Base-by-base conservation (phyloP, 2,888 invertebrate species). In the Trachelus stipa region DNA sequence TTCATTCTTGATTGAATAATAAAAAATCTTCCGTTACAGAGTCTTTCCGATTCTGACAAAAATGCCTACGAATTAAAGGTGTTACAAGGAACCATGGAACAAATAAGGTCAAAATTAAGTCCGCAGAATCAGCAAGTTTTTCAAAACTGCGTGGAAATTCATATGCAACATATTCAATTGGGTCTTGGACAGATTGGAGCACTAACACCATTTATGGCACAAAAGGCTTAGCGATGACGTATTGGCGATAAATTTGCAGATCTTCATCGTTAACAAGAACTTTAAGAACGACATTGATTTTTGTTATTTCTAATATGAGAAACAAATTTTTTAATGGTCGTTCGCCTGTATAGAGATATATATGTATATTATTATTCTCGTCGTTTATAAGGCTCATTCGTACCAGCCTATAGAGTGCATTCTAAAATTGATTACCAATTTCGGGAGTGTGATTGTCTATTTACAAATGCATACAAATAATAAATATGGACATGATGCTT, bases 31-130 rank as follows among this genome's bases (percentile, higher is more conserved):
- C 68, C 74, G 78, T 86, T 86, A 15, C 87, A 93, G 93, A 95
- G 95, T 89, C 92, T 94, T 79, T 94, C 96, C 11, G 96, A 96
- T 91, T 95, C 96, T 1, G 96, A 97, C 88, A 95, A 96, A 90
- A 98, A 97, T 91, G 96, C 97, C 3, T 98, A 97, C 92, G 98
- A 98, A 90, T 93, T 98, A 77, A 96, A 96, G 91, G 96, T 97
- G 33, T 92, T 98, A 73, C 97, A 98, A 92, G 98, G 97, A 33
- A 97, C 98, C 69, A 95, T 98, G 93, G 96, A 96, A 87, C 96
- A 98, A 89, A 97, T 98, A 76, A 96, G 97, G 91, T 93, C 95
- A 79, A 95, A 96, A 87, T 91, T 98, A 77, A 95, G 95, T 84
- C 94, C 95, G 3, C 93, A 94, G 73, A 97, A 98, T 92, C 94